Conservation (phyloP, 2,113 vertebrate species). For the Heterotis niloticus region DNA sequence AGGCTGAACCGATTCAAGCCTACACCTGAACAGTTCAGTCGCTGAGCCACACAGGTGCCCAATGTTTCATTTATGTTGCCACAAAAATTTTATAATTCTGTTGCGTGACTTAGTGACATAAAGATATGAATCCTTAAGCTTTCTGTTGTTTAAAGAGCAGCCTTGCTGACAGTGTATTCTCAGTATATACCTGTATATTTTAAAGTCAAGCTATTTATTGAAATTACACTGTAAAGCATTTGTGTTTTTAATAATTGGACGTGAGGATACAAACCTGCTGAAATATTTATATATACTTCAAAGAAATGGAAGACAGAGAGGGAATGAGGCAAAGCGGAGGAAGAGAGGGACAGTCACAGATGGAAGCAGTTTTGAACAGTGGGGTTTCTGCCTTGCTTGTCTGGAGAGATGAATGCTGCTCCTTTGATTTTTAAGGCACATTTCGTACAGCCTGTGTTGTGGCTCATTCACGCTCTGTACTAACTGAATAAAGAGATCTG, state of each 20-base stretch:
- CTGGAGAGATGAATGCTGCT: not conserved
- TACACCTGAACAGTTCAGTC: too few species aligned
- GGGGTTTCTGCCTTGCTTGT: not conserved
- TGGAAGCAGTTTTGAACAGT: not conserved
- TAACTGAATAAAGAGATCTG: constrained; percentile 2
- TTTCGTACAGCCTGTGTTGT: not conserved
- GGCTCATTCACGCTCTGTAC: not conserved
- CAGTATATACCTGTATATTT: not conserved
- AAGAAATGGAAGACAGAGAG: not conserved
- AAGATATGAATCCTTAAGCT: too few species aligned
- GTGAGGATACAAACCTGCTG: not conserved
- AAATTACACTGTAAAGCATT: too few species aligned
- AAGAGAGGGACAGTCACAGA: not conserved
- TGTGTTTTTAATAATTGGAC: too few species aligned
- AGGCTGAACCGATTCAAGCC: too few species aligned
- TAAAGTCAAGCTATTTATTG: not conserved
- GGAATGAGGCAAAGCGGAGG: not conserved
- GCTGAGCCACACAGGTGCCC: too few species aligned
- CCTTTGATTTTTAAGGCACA: not conserved
- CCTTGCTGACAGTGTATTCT: too few species aligned
- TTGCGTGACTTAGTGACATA: too few species aligned
- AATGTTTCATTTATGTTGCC: too few species aligned
- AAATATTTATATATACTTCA: not conserved
- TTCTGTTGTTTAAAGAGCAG: too few species aligned
- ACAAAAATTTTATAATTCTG: too few species aligned